Conservation (phyloP, 2,888 invertebrate species). For the Tortrix viridana region DNA sequence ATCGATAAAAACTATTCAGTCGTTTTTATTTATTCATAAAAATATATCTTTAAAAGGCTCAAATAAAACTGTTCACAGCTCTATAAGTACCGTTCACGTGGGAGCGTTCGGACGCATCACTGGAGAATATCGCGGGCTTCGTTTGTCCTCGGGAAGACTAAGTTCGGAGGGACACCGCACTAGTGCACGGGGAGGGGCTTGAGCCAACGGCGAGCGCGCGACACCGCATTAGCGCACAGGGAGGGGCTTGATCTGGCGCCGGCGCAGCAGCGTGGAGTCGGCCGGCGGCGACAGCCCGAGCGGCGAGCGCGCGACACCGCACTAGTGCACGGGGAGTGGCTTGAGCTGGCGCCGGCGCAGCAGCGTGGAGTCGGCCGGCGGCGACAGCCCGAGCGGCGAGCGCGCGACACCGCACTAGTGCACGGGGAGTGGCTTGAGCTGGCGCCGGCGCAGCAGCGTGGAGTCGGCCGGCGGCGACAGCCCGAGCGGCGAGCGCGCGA, state of each 20-base stretch:
- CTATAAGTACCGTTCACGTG: slow-evolving; percentile 61
- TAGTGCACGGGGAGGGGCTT: slow-evolving; percentile 66
- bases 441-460: slow-evolving; percentile 91
- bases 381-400: too few relatives aligned
- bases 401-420: slow-evolving; percentile 58
- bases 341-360: too few relatives aligned
- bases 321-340: too few relatives aligned
- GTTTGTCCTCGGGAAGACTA: neutral
- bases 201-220: too few relatives aligned
- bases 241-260: too few relatives aligned
- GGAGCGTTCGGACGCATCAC: slow-evolving; percentile 64
- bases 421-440: slow-evolving; percentile 74
- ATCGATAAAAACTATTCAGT: slow-evolving; percentile 84
- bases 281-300: too few relatives aligned
- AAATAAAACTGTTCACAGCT: slow-evolving; percentile 75
- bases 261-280: too few relatives aligned
- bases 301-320: too few relatives aligned
- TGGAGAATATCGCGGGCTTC: slow-evolving; percentile 63
- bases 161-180: slow-evolving; percentile 36
- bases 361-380: too few relatives aligned
- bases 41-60: slow-evolving; percentile 84
- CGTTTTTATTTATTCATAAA: slow-evolving; percentile 83
- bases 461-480: slow-evolving; percentile 95
- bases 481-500: slow-evolving; percentile 85
- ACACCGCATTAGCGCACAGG: too few relatives aligned